These are phyloP conservation scores for Choloepus hoffmanni DNA, from an alignment of 2,113 vertebrate genomes.

Conservation along the genomic window DNA sequence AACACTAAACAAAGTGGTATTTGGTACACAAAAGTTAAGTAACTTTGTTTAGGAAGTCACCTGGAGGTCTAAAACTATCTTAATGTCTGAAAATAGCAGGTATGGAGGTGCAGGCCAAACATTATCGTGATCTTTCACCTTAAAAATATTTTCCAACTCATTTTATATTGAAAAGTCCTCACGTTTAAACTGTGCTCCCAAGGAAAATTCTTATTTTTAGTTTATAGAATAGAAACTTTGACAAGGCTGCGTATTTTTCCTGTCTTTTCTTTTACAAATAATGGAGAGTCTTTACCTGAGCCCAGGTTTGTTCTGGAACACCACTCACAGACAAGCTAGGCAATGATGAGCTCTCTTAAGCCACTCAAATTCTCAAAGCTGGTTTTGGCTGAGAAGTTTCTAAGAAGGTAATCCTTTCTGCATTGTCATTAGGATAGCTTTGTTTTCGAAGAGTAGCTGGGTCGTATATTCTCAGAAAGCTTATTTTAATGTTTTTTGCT, in stretches of 20 bases:
- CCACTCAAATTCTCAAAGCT: slow-evolving; percentile 3
- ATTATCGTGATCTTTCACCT: slow-evolving; percentile 70
- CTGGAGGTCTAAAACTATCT: slow-evolving; percentile 71
- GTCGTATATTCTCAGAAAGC: neutral
- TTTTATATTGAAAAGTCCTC: slow-evolving; percentile 56
- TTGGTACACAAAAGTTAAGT: slow-evolving; percentile 36
- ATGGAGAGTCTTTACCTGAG: slow-evolving; percentile 63
- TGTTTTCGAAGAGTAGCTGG: neutral
- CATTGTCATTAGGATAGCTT: slow-evolving; percentile 16
- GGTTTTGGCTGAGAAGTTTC: slow-evolving; percentile 50
- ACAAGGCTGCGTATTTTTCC: slow-evolving; percentile 7
- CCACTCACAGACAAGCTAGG: neutral
- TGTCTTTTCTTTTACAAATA: slow-evolving; percentile 71
- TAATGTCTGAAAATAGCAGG: slow-evolving; percentile 66
- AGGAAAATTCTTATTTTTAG: slow-evolving; percentile 77
- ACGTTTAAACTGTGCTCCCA: slow-evolving; percentile 58
- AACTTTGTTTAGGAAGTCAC: slow-evolving; percentile 57
- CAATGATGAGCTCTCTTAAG: neutral
- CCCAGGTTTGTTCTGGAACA: slow-evolving; percentile 13
- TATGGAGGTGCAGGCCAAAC: slow-evolving; percentile 54
- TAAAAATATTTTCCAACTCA: slow-evolving; percentile 77
- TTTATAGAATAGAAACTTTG: slow-evolving; percentile 75
- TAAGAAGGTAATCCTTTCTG: slow-evolving; percentile 31
- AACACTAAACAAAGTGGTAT: slow-evolving; percentile 35
- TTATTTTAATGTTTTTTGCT: slow-evolving; percentile 8